Evolutionary conservation across 2,888 invertebrate species (phyloP).

Genomic region (Lasius platythorax): DNA sequence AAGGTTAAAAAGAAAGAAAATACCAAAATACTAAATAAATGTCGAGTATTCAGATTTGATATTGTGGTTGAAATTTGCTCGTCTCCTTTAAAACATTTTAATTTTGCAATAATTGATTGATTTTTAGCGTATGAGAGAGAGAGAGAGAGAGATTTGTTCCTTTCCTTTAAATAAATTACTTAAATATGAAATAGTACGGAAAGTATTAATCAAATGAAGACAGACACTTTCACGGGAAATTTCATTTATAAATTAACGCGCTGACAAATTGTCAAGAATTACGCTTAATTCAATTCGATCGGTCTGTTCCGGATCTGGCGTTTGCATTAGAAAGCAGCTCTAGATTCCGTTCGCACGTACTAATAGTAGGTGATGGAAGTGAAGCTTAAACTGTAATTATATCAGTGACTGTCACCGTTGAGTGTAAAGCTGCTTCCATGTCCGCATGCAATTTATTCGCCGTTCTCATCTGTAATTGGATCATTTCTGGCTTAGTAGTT

Average conservation of each 20-base stretch:
- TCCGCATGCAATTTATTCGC: constrained; percentile 47
- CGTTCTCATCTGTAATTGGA: constrained; percentile 35
- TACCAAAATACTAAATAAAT: not conserved
- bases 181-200: not conserved
- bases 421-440: constrained; percentile 32
- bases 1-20: not conserved
- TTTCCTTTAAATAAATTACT: not conserved
- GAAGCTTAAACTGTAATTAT: constrained; percentile 50
- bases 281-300: constrained; percentile 28
- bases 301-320: constrained; percentile 6
- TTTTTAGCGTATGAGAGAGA: not conserved
- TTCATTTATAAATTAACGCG: constrained; percentile 31
- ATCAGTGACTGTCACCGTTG: constrained; percentile 32
- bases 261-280: constrained; percentile 27
- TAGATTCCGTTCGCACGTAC: constrained; percentile 29
- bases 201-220: constrained; percentile 21
- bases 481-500: constrained; percentile 47
- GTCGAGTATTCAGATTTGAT: not conserved
- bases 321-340: constrained; percentile 33
- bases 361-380: constrained; percentile 38
- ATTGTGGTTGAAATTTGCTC: not conserved
- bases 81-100: not conserved
- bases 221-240: not conserved
- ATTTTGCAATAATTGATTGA: not conserved
- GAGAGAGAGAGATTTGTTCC: not conserved